Base-by-base conservation (phyloP, 1,140 invertebrate species). In the Hycleus cichorii region DNA sequence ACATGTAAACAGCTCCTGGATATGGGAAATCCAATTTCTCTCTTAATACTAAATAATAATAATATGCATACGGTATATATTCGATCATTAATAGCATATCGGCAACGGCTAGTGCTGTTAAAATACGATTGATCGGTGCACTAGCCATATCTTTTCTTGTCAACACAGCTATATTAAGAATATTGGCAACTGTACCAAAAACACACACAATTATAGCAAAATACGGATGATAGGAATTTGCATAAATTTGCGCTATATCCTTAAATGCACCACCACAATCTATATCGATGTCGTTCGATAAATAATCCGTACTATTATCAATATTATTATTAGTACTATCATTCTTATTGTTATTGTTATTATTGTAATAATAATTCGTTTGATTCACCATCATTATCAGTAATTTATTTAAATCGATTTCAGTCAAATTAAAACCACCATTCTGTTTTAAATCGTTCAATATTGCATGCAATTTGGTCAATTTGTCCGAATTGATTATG, bases 61-160 rank as follows among this genome's bases (percentile, higher is more conserved):
- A 90, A 44, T 85, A 77, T 0, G 87, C 83, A 69, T 90, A 95
- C 0, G 89, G 89, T 49, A 91, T 83, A 66, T 94, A 95, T 60
- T 91, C 89, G 25, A 89, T 69, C 90, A 94, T 94, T 6, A 93
- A 86, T 54, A 93, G 77, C 75, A 92, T 85, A 69, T 95, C 91
- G 3, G 88, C 85, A 0, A 90, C 83, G 0, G 92, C 91, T 32
- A 94, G 76, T 60, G 84, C 83, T 55, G 89, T 83, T 1, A 95
- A 78, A 39, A 94, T 89, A 51, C 84, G 78, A 70, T 94, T 95
- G 49, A 93, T 92, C 1, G 91, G 88, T 0, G 88, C 84, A 40
- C 81, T 75, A 3, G 83, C 81, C 80, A 94, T 87, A 59, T 92
- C 87, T 61, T 88, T 87, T 38, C 90, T 78, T 1, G 93, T 95